A percentile compares a stretch with the other conserved stretches of the same genome.
phyloP scores from a whole-genome alignment of 2,113 vertebrate species.

The Hypomesus transpacificus region DNA sequence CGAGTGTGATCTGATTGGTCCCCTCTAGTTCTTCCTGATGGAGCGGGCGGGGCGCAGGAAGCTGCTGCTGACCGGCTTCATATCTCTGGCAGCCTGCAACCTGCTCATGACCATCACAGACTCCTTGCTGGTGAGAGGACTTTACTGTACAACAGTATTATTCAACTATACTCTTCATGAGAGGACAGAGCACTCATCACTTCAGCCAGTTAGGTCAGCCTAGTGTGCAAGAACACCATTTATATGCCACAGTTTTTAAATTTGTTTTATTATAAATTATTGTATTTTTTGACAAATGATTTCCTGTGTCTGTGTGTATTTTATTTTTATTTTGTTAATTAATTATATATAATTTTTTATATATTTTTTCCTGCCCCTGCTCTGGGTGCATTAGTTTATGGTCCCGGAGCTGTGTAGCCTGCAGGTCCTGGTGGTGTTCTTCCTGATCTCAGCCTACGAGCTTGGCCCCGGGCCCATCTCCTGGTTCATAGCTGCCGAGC shows the following conservation, averaged over 20 bases:
- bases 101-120: conserved; percentile 70
- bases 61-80: conserved; percentile 63
- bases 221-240: conserved; percentile 2
- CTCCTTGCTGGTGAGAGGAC: conserved; percentile 60
- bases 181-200: no score
- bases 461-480: conserved; percentile 64
- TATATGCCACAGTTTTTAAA: neutral
- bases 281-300: neutral
- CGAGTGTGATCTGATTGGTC: conserved; percentile 19
- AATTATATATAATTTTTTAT: neutral
- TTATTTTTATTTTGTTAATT: neutral
- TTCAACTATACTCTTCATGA: no score
- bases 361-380: neutral
- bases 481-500: conserved; percentile 67
- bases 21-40: conserved; percentile 64
- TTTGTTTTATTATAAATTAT: neutral
- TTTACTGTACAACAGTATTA: no score
- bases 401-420: conserved; percentile 57
- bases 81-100: conserved; percentile 62
- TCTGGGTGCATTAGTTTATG: conserved; percentile 42
- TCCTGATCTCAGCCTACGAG: conserved; percentile 67
- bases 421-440: conserved; percentile 65
- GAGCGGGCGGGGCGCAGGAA: conserved; percentile 57
- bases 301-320: neutral
- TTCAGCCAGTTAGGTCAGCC: no score